Percentiles rank a stretch among this genome's conserved stretches.
Evolutionary conservation across 2,113 vertebrate genomes (phyloP).

Genomic region (Dasyornis broadbenti): DNA sequence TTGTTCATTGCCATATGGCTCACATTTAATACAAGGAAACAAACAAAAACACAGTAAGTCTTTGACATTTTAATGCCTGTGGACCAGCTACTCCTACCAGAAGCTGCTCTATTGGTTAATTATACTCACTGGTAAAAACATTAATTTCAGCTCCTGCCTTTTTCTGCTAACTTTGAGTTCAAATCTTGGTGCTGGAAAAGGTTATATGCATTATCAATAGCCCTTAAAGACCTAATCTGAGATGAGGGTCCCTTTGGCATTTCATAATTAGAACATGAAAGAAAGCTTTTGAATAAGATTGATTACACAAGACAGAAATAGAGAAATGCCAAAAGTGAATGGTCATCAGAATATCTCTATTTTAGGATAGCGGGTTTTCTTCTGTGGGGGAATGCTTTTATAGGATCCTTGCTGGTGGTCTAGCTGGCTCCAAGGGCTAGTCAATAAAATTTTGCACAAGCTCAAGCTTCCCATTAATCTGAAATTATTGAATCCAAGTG

Average conservation of each 20-base stretch:
- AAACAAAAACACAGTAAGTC: conserved; percentile 41
- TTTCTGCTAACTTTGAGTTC: background rate
- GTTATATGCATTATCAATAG: background rate
- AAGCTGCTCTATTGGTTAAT: background rate
- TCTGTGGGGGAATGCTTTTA: background rate
- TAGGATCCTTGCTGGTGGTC: background rate
- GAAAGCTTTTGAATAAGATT: background rate
- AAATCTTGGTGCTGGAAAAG: background rate
- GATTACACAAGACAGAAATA: background rate
- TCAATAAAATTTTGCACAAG: background rate
- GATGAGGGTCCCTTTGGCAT: background rate
- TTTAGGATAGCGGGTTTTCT: background rate
- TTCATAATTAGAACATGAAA: background rate
- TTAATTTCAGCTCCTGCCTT: background rate
- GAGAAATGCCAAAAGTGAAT: background rate
- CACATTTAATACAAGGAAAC: conserved; percentile 42
- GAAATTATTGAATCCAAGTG: background rate
- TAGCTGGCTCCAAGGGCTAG: background rate
- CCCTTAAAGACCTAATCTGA: background rate
- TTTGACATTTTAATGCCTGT: conserved; percentile 39
- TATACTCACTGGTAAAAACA: background rate
- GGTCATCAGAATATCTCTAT: background rate
- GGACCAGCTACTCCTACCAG: background rate
- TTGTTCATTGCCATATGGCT: conserved; percentile 56
- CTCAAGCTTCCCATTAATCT: background rate